Base-by-base conservation (phyloP, 1,140 invertebrate genomes). In the Gryon sp. region DNA sequence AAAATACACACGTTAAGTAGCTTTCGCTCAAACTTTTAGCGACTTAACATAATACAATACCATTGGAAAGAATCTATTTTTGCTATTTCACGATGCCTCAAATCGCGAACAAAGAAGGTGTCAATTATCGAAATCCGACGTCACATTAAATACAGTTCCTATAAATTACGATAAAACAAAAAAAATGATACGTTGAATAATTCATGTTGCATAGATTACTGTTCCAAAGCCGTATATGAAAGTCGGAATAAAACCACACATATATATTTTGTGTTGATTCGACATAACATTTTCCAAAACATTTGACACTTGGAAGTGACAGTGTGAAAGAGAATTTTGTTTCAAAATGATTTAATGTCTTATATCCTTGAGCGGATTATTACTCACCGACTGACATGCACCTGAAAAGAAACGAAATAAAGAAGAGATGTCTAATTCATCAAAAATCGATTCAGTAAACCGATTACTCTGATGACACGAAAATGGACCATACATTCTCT, bases 251-350 rank as follows among this genome's bases (percentile, higher is more conserved):
- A 59, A 45, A 15, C 2, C 20, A 30, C 30, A 30, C 28, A 46
- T 50, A 63, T 52, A 52, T 52, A 52, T 63, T 18, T 20, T 12
- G 11, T 4, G n/a, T 22, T 28, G 26, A 20, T 59, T 18, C 18
- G 20, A 18, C 36, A 15, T 19, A 53, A 26, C 38, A 30, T 45
- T 66, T 66, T 66, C 48, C 48, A 8, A 45, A 26, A 45, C 4
- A 12, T 55, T 36, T 55, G 62, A 66, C 62, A 46, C 40, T 16
- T 19, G 40, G 57, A 68, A 38, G 12, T 57, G 52, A 57, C 63
- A 48, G 41, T 32, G 5, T n/a, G 9, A 28, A 5, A 30, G 14
- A 52, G 60, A 52, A 30, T 46, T 48, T 41, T 11, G 34, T 15
- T 48, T n/a, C 0, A 38, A 55, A 30, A 46, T 46, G 60, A 52